Evolutionary conservation across 2,888 invertebrate species (phyloP), one percentile per base, ranked within the genome.

Genomic region (Notodromas monacha): DNA sequence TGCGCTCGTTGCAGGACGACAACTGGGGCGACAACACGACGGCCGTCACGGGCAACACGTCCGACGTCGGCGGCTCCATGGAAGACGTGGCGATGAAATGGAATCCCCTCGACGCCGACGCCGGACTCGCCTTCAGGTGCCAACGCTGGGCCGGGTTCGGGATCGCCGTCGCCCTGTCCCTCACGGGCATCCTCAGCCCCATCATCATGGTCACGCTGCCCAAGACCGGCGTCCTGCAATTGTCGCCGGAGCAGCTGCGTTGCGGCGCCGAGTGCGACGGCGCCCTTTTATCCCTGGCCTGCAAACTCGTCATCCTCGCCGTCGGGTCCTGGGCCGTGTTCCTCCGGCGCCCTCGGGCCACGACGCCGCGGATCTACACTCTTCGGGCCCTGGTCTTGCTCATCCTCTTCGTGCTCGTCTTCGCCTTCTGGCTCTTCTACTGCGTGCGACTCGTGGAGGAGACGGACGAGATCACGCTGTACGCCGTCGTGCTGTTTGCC

Each of bases 11-110:
- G 14, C 72, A 84, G 53, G 89, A 89, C 52, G 89, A 89, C 44
- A 84, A 84, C 49, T 89, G 89, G 89, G 84, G 79, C n/a, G 89
- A 89, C 49, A 86, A 79, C 43, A 86, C 86, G 1, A 89, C 89
- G 1, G 86, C 84, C 2, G 68, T 89, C 16, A 89, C 89, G 0
- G 86, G 84, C 6, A 84, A 84, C 43, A 86, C 86, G 2, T 84
- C 79, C 0, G 89, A 86, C 46, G 77, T 79, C 41, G 86, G 79
- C 3, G 73, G 76, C 40, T 84, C 81, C 0, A 68, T 77, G 47
- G 81, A 84, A 47, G 81, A 81, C 47, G 41, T 54, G 38, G 40
- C 43, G 27, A 35, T 33, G 10, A 16, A 34, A 4, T n/a, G n/a
- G n/a, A n/a, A n/a, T n/a, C n/a, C n/a, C n/a, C n/a, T n/a, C n/a